These are phyloP conservation scores for Bilobella aurantiaca DNA, from an alignment of 1,140 invertebrate species.

Conservation along the genomic window DNA sequence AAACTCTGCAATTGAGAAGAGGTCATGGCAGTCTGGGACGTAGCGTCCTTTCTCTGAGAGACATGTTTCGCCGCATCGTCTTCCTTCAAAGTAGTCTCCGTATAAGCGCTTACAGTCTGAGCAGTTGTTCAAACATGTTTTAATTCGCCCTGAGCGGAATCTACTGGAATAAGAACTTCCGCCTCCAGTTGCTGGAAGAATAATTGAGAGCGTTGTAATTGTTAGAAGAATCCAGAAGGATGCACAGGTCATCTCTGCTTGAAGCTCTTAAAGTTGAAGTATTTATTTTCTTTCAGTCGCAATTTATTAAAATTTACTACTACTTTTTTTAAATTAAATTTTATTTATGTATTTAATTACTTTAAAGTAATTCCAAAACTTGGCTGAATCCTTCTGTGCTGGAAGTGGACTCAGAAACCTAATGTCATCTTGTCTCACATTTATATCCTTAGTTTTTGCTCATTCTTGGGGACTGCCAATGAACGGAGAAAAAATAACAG, in stretches of 20 bases:
- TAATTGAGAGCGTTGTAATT: too few relatives aligned
- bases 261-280: background rate
- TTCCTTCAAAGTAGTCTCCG: conserved; percentile 43
- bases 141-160: conserved; percentile 14
- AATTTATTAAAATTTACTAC: too few relatives aligned
- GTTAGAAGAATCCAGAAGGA: too few relatives aligned
- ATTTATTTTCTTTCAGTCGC: background rate
- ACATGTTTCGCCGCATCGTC: conserved; percentile 42
- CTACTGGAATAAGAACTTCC: background rate
- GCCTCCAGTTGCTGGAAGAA: background rate
- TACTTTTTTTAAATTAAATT: too few relatives aligned
- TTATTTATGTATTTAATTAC: too few relatives aligned
- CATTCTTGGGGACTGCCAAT: background rate
- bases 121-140: conserved; percentile 39
- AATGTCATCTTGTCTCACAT: background rate
- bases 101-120: conserved; percentile 45
- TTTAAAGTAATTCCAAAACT: background rate
- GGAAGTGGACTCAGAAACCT: background rate
- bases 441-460: background rate
- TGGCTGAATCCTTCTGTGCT: background rate
- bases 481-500: background rate
- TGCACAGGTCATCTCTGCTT: background rate
- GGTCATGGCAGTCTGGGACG: conserved; percentile 43
- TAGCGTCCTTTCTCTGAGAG: conserved; percentile 38
- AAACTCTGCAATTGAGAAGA: conserved; percentile 39